These are phyloP conservation scores for Aeoliscus strigatus DNA, from an alignment of 2,797 vertebrate species.

Conservation along the genomic window DNA sequence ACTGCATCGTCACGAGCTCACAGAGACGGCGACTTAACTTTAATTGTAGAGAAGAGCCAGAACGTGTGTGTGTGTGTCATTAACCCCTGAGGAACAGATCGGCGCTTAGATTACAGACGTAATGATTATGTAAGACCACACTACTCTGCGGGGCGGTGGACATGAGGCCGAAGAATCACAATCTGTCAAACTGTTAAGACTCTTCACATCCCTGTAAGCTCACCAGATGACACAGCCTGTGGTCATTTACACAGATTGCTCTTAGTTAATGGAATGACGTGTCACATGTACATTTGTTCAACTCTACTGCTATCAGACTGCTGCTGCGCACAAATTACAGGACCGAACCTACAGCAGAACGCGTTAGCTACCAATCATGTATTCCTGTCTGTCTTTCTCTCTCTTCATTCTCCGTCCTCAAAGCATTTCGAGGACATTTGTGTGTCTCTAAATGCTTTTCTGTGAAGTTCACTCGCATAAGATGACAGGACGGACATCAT, in stretches of 20 bases:
- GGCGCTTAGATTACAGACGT: conserved; percentile 31
- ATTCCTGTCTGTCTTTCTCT: no score
- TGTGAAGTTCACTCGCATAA: no score
- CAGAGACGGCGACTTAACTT: conserved; percentile 21
- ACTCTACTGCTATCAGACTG: conserved; percentile 3
- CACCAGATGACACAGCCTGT: conserved; percentile 44
- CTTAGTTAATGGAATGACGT: conserved; percentile 7
- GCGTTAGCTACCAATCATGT: no score
- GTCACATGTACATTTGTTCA: neutral
- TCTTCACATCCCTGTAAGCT: conserved; percentile 37
- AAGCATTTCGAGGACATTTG: no score
- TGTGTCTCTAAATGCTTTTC: no score
- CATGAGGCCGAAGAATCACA: conserved; percentile 32
- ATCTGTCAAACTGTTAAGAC: conserved; percentile 36
- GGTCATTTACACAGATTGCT: conserved; percentile 34
- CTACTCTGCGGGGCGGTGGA: conserved; percentile 9
- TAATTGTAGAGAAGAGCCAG: neutral
- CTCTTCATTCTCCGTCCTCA: no score
- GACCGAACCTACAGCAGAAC: no score
- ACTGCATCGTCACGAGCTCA: conserved; percentile 16
- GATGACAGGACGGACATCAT: no score
- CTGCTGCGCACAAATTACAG: no score
- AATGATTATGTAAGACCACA: conserved; percentile 37
- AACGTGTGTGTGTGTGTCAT: conserved; percentile 26
- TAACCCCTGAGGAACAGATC: conserved; percentile 27